Conservation (phyloP, 2,797 vertebrate genomes). For the Anabacerthia variegaticeps region DNA sequence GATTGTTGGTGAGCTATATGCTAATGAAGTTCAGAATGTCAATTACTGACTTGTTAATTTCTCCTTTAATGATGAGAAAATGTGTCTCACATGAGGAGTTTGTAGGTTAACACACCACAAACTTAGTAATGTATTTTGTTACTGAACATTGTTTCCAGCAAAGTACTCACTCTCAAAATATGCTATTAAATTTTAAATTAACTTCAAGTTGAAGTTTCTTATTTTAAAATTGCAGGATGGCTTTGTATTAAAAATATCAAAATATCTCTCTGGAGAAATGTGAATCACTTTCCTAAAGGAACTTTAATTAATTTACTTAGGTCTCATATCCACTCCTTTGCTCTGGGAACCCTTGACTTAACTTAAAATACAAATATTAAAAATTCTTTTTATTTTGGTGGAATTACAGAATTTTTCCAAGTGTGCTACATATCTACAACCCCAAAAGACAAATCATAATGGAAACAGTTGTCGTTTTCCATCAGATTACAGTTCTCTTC, state of each 20-base stretch:
- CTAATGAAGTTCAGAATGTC: background rate
- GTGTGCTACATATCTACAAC: background rate
- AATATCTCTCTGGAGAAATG: background rate
- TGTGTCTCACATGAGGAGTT: background rate
- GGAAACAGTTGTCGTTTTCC: background rate
- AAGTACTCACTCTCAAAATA: background rate
- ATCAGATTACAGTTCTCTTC: background rate
- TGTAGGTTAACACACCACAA: background rate
- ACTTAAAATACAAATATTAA: constrained; percentile 2
- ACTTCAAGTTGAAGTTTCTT: background rate
- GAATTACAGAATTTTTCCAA: background rate
- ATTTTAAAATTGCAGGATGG: background rate
- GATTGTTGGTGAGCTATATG: background rate
- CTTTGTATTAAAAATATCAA: background rate
- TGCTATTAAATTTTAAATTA: constrained; percentile 20
- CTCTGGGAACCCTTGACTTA: background rate
- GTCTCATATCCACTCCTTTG: background rate
- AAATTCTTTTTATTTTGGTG: background rate
- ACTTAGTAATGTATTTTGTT: background rate
- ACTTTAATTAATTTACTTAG: constrained; percentile 18
- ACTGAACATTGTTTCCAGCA: background rate
- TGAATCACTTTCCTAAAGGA: background rate
- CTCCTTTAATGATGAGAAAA: constrained; percentile 6
- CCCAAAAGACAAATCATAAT: background rate
- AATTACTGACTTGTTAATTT: constrained; percentile 22